Evolutionary conservation across 2,888 invertebrate species (phyloP), one percentile per base, ranked within the genome.

Genomic region (Cataglyphis altisquamis): DNA sequence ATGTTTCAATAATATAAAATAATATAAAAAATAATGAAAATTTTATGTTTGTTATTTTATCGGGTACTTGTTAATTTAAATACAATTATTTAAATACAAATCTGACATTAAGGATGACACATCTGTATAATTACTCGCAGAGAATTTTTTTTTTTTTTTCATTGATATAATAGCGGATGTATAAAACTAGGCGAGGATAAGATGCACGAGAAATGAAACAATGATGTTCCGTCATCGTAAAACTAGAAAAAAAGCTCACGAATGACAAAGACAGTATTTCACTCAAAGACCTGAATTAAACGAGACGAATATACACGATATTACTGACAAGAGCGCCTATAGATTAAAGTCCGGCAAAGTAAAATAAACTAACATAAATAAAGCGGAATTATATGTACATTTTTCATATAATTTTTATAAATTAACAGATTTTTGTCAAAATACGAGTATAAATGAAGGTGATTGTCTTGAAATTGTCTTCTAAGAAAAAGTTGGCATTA

Each of bases 231-330:
- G 74, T 83, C 86, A 84, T 68, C 73, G 64, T 70, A 62, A 55
- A 83, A 77, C 75, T 78, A 68, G 62, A 52, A 86, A 87, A 83
- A 83, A 74, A 66, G 32, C 52, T 70, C 67, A 66, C 67, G 66
- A 52, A 64, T 57, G 29, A 89, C 87, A 89, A 87, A 89, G 84
- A 78, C 70, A 63, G n/a, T 9, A 70, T 72, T 74, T 64, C n/a
- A 52, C 60, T 90, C 84, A 89, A 89, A 89, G 84, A 68, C 29
- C 66, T 52, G 66, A 73, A 48, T 67, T 80, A 64, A 67, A 63
- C 41, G 77, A 41, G 55, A 48, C 57, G 67, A 74, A 57, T 36
- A 32, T 45, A n/a, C n/a, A 48, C 18, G 48, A 48, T 18, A 41
- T 63, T 21, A 10, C 64, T 36, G 45, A 63, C 32, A 45, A 63